Evolutionary conservation across 2,888 invertebrate genomes (phyloP).

Genomic region (Amorpha juglandis): DNA sequence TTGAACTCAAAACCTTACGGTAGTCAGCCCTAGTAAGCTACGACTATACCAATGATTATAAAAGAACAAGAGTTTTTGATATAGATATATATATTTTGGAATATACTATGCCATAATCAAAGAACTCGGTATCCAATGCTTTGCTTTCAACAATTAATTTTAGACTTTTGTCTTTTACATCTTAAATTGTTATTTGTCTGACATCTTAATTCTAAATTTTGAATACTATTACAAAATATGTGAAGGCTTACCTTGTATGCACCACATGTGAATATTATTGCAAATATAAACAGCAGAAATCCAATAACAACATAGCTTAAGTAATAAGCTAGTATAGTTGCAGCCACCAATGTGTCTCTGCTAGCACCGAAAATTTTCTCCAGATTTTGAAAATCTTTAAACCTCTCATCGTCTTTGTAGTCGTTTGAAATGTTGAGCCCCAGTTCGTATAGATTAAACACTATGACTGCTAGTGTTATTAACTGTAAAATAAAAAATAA

Average conservation of each 20-base stretch:
- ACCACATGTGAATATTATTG: conserved; percentile 66
- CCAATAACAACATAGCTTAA: conserved; percentile 63
- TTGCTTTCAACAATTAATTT: too few species aligned
- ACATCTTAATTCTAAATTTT: too few species aligned
- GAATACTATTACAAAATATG: neutral
- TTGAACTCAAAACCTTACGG: too few species aligned
- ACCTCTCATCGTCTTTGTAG: conserved; percentile 62
- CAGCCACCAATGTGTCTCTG: conserved; percentile 57
- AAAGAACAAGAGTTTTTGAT: too few species aligned
- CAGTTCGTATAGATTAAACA: conserved; percentile 60
- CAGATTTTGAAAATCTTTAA: conserved; percentile 67
- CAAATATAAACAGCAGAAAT: conserved; percentile 64
- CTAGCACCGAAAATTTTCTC: conserved; percentile 69
- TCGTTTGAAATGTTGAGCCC: conserved; percentile 56
- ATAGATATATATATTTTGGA: too few species aligned
- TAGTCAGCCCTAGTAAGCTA: too few species aligned
- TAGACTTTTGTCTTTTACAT: too few species aligned
- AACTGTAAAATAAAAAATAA: conserved; percentile 56
- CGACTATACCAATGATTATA: too few species aligned
- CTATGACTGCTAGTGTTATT: conserved; percentile 67
- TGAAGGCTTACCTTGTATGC: conserved; percentile 64
- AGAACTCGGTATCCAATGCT: too few species aligned
- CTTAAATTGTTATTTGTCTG: too few species aligned
- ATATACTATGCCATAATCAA: too few species aligned
- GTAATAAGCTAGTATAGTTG: conserved; percentile 66